Conservation (phyloP, 2,888 invertebrate species). For the Pilophorus perplexus region DNA sequence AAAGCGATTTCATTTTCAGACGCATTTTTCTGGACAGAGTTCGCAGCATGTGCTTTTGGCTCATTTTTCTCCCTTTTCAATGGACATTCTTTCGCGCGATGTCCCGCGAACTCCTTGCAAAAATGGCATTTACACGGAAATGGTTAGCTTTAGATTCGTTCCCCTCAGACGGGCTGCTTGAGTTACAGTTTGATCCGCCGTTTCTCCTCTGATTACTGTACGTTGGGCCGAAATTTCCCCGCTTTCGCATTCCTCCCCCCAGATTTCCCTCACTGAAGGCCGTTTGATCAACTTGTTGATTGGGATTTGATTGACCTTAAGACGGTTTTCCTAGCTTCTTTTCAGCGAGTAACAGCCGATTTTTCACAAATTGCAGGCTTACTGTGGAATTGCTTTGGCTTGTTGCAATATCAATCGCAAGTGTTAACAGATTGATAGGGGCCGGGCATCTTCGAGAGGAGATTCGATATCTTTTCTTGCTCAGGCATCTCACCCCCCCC, state of each 20-base stretch:
- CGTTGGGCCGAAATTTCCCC: no score
- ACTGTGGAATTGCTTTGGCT: neutral
- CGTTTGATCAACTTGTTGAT: neutral
- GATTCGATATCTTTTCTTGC: neutral
- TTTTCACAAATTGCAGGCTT: slow-evolving; percentile 6
- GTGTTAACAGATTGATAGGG: neutral
- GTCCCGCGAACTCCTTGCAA: neutral
- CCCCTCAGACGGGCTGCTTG: no score
- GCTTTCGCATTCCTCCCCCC: no score
- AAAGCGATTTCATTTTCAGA: neutral
- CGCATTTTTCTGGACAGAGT: neutral
- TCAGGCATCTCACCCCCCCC: neutral
- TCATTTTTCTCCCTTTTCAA: neutral
- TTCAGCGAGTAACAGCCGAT: neutral
- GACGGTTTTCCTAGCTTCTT: no score
- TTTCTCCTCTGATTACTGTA: no score
- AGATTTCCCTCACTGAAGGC: neutral
- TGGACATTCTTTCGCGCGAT: neutral
- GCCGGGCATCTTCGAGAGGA: neutral
- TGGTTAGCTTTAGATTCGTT: no score
- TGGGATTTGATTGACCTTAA: neutral
- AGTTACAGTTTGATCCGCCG: no score
- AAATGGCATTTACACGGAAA: neutral
- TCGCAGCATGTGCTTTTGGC: neutral
- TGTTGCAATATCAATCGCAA: slow-evolving; percentile 1